Percentiles rank a stretch among this genome's conserved stretches.
Evolutionary conservation across 1,140 invertebrate species (phyloP).

Genomic region (Lepeophtheirus salmonis): DNA sequence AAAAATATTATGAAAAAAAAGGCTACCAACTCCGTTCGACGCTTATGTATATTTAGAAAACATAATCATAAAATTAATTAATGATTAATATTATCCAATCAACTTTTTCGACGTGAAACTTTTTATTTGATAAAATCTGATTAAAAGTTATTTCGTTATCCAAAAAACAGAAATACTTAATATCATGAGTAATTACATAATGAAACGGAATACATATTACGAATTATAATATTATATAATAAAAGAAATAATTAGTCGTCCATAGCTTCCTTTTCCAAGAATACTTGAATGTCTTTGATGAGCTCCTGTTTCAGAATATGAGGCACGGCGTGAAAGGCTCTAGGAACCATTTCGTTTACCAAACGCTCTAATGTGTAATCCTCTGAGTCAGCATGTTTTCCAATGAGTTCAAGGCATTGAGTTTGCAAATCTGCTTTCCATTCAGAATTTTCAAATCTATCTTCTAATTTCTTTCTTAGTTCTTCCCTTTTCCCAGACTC

Average conservation of each 20-base stretch:
- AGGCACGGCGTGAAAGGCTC: neutral
- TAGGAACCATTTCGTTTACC: neutral
- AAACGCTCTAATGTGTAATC: neutral
- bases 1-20: too few relatives aligned
- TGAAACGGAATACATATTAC: too few relatives aligned
- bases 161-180: too few relatives aligned
- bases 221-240: too few relatives aligned
- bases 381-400: neutral
- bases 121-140: too few relatives aligned
- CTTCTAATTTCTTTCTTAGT: neutral
- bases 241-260: neutral
- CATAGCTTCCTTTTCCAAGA: neutral
- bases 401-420: neutral
- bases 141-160: too few relatives aligned
- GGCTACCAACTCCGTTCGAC: too few relatives aligned
- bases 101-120: too few relatives aligned
- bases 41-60: too few relatives aligned
- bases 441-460: neutral
- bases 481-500: neutral
- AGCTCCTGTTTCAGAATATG: neutral
- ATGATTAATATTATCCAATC: too few relatives aligned
- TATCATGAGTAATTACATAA: too few relatives aligned
- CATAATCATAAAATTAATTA: too few relatives aligned
- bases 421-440: neutral
- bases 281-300: neutral